A percentile compares a stretch with the other conserved stretches of the same genome.
Evolutionary conservation across 2,888 invertebrate genomes (phyloP).

Genomic region (Chrysomela aeneicollis): DNA sequence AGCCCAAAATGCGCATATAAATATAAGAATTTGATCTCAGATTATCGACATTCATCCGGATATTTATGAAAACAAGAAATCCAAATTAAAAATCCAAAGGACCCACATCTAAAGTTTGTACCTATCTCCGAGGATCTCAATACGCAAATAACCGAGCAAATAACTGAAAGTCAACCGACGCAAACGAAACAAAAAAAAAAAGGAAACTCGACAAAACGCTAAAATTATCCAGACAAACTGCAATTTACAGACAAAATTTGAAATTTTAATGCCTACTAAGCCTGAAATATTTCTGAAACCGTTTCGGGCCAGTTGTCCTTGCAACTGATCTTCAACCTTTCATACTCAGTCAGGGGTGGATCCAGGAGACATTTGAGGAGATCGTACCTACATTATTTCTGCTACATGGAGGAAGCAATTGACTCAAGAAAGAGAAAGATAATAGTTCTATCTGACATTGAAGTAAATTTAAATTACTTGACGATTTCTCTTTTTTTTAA

Average conservation of each 20-base stretch:
- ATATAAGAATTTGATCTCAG: not conserved
- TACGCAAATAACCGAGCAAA: slow-evolving; percentile 36
- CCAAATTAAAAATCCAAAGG: slow-evolving; percentile 15
- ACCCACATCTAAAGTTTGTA: slow-evolving; percentile 4
- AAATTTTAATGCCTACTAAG: slow-evolving; percentile 54
- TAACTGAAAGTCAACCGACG: slow-evolving; percentile 24
- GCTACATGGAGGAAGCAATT: no score
- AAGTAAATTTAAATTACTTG: no score
- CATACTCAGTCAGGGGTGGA: no score
- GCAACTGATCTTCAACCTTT: slow-evolving; percentile 37
- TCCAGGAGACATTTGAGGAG: no score
- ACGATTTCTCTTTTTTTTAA: no score
- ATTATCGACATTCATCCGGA: not conserved
- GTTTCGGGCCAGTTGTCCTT: slow-evolving; percentile 50
- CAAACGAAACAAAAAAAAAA: slow-evolving; percentile 37
- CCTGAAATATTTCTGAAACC: slow-evolving; percentile 55
- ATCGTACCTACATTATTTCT: no score
- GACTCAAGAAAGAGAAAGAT: no score
- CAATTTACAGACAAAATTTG: slow-evolving; percentile 52
- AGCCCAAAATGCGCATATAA: not conserved
- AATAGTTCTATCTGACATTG: no score
- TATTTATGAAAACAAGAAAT: not conserved
- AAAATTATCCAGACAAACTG: slow-evolving; percentile 55
- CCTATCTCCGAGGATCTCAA: slow-evolving; percentile 21
- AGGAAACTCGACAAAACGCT: slow-evolving; percentile 44